phyloP scores from a whole-genome alignment of 2,797 vertebrate species.

The Poeciliopsis paucimaculata region DNA sequence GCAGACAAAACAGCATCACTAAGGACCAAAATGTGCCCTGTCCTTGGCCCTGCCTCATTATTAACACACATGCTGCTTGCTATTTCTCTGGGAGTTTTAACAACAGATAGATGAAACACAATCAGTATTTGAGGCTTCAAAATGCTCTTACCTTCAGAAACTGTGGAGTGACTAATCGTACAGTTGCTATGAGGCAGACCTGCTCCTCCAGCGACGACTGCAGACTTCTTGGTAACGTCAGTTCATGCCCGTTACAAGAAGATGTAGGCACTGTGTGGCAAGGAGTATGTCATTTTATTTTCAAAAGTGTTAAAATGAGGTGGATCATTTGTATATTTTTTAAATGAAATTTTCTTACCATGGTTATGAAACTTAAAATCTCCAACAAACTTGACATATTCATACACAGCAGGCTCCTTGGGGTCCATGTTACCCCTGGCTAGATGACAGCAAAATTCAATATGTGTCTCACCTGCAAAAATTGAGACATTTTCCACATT shows the following conservation, averaged over 20 bases:
- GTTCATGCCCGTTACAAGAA: conserved; percentile 86
- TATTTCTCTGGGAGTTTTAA: conserved; percentile 1
- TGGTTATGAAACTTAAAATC: conserved; percentile 90
- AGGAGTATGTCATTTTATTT: not conserved
- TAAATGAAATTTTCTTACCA: conserved; percentile 76
- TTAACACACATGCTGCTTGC: conserved; percentile 3
- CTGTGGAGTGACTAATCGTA: conserved; percentile 86
- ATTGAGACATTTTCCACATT: conserved; percentile 20
- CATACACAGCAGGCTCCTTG: conserved; percentile 83
- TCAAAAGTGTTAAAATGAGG: not conserved
- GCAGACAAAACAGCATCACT: not conserved
- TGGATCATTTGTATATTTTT: not conserved
- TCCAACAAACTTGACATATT: conserved; percentile 93
- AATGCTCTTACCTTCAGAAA: conserved; percentile 86
- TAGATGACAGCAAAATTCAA: conserved; percentile 95
- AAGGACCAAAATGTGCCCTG: not conserved
- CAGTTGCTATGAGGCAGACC: conserved; percentile 91
- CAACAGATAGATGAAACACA: not conserved
- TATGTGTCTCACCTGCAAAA: conserved; percentile 83
- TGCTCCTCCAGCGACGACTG: conserved; percentile 88
- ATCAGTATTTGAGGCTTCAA: not conserved
- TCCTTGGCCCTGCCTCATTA: not conserved
- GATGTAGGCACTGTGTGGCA: conserved; percentile 84
- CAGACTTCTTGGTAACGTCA: conserved; percentile 82
- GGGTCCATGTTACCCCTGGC: conserved; percentile 86